phyloP scores from a whole-genome alignment of 2,888 invertebrate genomes.

The Idaea straminata region DNA sequence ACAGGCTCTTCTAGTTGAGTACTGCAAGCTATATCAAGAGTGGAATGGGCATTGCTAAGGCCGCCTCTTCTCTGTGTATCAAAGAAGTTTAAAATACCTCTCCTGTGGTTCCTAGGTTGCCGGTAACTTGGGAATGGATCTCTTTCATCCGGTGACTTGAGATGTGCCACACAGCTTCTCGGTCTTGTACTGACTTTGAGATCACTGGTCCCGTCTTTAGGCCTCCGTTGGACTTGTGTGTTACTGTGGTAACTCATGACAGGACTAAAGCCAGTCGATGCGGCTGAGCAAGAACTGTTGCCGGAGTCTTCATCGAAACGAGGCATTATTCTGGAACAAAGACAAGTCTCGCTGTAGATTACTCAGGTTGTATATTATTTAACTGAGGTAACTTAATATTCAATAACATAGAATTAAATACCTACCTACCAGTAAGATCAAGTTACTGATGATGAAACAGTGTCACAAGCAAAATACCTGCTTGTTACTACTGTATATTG shows the following conservation, averaged over 20 bases:
- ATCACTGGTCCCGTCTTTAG: slow-evolving; percentile 68
- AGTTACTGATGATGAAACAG: neutral
- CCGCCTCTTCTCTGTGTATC: slow-evolving; percentile 63
- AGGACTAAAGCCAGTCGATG: slow-evolving; percentile 62
- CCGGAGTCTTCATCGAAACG: slow-evolving; percentile 75
- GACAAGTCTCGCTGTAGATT: neutral
- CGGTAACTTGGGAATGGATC: slow-evolving; percentile 72
- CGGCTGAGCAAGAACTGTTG: slow-evolving; percentile 72
- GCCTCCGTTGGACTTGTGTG: slow-evolving; percentile 36
- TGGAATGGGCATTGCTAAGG: slow-evolving; percentile 69
- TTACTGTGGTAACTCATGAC: slow-evolving; percentile 51
- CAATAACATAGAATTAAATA: too few relatives aligned
- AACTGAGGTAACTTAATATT: neutral
- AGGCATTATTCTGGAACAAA: slow-evolving; percentile 42
- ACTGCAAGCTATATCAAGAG: slow-evolving; percentile 69
- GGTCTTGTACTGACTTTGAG: slow-evolving; percentile 70
- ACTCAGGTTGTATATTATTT: neutral
- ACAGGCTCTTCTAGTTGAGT: slow-evolving; percentile 64
- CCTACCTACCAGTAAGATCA: neutral
- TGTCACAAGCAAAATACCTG: neutral
- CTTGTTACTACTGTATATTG: neutral
- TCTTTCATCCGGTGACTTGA: slow-evolving; percentile 73
- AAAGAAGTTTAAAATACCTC: slow-evolving; percentile 60
- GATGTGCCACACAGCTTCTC: slow-evolving; percentile 55
- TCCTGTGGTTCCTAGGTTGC: slow-evolving; percentile 51